Conservation (phyloP, 2,113 vertebrate species). For the Propithecus coquereli region DNA sequence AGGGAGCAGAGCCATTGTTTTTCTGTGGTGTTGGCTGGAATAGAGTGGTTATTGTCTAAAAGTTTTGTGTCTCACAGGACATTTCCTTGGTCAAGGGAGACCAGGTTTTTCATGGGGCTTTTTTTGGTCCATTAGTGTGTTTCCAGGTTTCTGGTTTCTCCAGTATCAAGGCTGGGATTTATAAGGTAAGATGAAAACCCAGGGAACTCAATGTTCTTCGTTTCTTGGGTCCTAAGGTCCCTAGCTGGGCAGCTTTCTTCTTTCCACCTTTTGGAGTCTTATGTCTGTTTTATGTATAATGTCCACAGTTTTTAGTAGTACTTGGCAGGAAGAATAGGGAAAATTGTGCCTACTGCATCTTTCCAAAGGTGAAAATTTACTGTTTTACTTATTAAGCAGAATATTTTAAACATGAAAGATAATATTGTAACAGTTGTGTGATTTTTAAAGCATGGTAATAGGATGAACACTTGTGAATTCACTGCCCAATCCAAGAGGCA, state of each 20-base stretch:
- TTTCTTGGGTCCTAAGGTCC: not conserved
- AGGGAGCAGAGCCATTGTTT: not conserved
- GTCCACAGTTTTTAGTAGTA: not conserved
- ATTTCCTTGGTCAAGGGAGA: not conserved
- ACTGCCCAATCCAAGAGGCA: not conserved
- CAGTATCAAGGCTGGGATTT: not conserved
- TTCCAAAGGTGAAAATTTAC: not conserved
- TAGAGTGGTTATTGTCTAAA: not conserved
- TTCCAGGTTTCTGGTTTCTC: not conserved
- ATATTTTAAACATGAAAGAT: not conserved
- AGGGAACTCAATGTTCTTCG: not conserved
- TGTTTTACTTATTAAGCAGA: not conserved
- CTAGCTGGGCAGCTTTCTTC: not conserved
- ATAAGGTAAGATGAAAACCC: not conserved
- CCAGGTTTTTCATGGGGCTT: not conserved
- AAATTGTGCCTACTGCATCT: not conserved
- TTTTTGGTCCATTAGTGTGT: not conserved
- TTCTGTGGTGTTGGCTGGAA: not conserved
- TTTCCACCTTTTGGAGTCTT: not conserved
- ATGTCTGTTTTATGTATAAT: not conserved
- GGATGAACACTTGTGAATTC: not conserved
- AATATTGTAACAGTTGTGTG: not conserved
- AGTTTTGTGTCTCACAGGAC: not conserved
- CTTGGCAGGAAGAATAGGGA: not conserved
- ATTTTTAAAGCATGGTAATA: not conserved